Percentiles rank a stretch among this genome's conserved stretches.
phyloP scores from a whole-genome alignment of 2,113 vertebrate genomes.

The Chloropsis hardwickii region DNA sequence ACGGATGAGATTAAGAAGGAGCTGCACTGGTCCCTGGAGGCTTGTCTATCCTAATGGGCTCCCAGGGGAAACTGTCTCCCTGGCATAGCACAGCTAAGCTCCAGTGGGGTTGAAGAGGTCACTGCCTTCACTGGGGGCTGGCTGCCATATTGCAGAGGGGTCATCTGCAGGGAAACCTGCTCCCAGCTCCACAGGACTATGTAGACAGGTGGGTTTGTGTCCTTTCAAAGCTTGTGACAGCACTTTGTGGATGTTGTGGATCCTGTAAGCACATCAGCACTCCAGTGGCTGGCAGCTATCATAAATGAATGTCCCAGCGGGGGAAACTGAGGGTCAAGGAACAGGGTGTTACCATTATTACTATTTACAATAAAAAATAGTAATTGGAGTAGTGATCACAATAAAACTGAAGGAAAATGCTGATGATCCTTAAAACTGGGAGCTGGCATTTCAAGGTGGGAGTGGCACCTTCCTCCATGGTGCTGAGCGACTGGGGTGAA shows the following conservation, averaged over 20 bases:
- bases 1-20: not conserved
- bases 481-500: rapidly evolving
- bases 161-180: not conserved
- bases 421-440: not conserved
- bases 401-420: not conserved
- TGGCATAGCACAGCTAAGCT: not conserved
- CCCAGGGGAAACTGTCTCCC: not conserved
- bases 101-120: rapidly evolving
- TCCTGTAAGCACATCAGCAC: not conserved
- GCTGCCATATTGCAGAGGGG: not conserved
- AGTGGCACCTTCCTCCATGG: rapidly evolving
- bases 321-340: not conserved
- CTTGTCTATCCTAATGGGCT: not conserved
- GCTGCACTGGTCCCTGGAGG: not conserved
- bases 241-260: rapidly evolving
- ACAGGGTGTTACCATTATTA: not conserved
- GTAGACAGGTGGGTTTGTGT: not conserved
- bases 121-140: not conserved
- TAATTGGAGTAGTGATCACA: not conserved
- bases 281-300: not conserved
- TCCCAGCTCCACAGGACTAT: not conserved
- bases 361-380: not conserved
- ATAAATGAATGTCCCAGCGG: not conserved
- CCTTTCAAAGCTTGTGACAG: rapidly evolving
- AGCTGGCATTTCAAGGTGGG: not conserved